Evolutionary conservation across 2,888 invertebrate genomes (phyloP), one percentile per base, ranked within the genome.

Genomic region (Orthosia gothica): DNA sequence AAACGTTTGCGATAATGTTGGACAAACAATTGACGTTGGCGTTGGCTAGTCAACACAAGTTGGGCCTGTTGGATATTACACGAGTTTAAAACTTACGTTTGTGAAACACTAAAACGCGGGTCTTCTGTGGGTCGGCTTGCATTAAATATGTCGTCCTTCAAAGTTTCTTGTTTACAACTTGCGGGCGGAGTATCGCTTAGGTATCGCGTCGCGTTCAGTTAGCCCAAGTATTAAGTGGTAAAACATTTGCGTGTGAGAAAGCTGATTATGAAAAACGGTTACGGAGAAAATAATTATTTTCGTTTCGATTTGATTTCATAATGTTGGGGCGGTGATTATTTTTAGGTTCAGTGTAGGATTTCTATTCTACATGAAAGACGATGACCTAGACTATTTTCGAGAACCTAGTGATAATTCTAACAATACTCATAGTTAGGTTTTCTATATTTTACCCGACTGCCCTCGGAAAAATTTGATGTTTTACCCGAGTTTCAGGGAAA

Each of bases 1-100:
- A 59, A 76, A 76, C n/a, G 54, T 61, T 68, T 59, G 59, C n/a
- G 23, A 76, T 15, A n/a, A 68, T 23, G n/a, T 68, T 75, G 49
- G 40, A 23, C 68, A 76, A 76, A 75, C 23, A 68, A 3, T 61
- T 54, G 49, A 59, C 47, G 54, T 68, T 76, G 40, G 52, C 11
- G 16, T 47, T 45, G 20, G 57, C 57, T 49, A 45, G 40, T 58
- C 74, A 23, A 52, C 20, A 58, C 50, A 54, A 67, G 68, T 68
- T 68, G 32, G 32, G 20, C 55, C 50, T 11, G 13, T n/a, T 69
- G 49, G 54, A 55, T 75, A 62, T 69, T 54, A 62, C 50, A 76
- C 13, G 55, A 69, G 76, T 76, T 76, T 76, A 50, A 68, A 76
- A 55, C 68, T 76, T 50, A 70, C 70, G 62, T 63, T 75, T 47